A percentile compares a stretch with the other conserved stretches of the same genome.
These are phyloP conservation scores for Octonoba sinensis DNA, from an alignment of 2,888 invertebrate species.

Conservation along the genomic window DNA sequence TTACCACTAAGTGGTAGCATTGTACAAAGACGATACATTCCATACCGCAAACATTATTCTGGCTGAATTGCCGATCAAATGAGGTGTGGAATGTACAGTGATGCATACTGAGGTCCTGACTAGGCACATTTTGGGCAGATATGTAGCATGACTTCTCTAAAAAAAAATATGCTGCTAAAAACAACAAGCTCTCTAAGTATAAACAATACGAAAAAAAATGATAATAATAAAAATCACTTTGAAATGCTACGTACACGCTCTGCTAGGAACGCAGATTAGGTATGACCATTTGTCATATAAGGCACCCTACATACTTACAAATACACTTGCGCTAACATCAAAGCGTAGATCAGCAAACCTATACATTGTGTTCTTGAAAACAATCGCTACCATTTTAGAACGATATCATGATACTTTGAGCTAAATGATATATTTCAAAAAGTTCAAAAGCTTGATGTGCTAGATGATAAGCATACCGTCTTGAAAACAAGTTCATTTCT, in stretches of 20 bases:
- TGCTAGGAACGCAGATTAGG: slow-evolving; percentile 53
- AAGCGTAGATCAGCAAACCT: slow-evolving; percentile 28
- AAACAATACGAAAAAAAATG: slow-evolving; percentile 21
- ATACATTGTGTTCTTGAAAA: slow-evolving; percentile 9
- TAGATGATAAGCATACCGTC: background rate
- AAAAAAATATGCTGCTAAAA: slow-evolving; percentile 60
- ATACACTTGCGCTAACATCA: slow-evolving; percentile 24
- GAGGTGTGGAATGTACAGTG: slow-evolving; percentile 63
- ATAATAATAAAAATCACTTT: slow-evolving; percentile 44
- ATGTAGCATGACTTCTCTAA: slow-evolving; percentile 61
- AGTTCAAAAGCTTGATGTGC: slow-evolving; percentile 13
- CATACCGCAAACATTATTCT: slow-evolving; percentile 52
- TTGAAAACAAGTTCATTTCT: slow-evolving; percentile 1
- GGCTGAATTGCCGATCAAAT: slow-evolving; percentile 46
- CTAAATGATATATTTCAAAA: slow-evolving; percentile 37
- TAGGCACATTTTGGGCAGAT: slow-evolving; percentile 63
- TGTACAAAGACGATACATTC: slow-evolving; percentile 59
- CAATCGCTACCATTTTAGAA: slow-evolving; percentile 29
- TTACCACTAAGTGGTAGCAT: slow-evolving; percentile 60
- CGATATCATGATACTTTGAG: slow-evolving; percentile 30
- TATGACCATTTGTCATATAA: slow-evolving; percentile 47
- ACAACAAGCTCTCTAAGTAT: slow-evolving; percentile 60
- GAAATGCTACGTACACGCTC: slow-evolving; percentile 31
- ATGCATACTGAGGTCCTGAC: slow-evolving; percentile 61
- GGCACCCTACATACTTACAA: slow-evolving; percentile 57